These are phyloP conservation scores for Schizopygopsis pylzovi DNA, from an alignment of 2,797 vertebrate species.

Conservation along the genomic window DNA sequence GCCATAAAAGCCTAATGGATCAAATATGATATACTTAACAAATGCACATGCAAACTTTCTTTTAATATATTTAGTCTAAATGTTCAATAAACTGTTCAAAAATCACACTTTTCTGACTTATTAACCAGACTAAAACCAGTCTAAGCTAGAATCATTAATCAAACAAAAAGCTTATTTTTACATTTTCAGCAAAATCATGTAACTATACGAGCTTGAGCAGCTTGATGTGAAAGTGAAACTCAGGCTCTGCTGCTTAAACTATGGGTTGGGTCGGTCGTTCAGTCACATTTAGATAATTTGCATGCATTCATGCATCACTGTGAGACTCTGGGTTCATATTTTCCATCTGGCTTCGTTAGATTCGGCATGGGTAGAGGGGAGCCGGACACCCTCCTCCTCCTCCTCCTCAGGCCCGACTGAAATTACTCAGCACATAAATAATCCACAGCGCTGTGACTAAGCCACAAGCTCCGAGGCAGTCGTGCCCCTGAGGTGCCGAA, in stretches of 20 bases:
- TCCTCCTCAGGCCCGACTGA: conserved; percentile 57
- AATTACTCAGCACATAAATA: conserved; percentile 69
- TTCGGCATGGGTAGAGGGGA: background rate
- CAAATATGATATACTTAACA: too few species aligned
- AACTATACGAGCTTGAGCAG: background rate
- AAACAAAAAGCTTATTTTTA: background rate
- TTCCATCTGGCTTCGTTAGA: conserved; percentile 10
- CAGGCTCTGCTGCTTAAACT: background rate
- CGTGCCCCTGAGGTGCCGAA: conserved; percentile 51
- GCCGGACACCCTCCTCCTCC: conserved; percentile 7
- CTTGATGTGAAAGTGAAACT: conserved; percentile 49
- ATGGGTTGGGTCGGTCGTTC: background rate
- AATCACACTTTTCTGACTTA: background rate
- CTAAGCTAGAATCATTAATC: background rate
- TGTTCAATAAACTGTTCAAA: background rate
- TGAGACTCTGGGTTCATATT: background rate
- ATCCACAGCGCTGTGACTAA: conserved; percentile 70
- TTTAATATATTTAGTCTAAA: background rate
- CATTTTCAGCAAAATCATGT: background rate
- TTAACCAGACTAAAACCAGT: too few species aligned
- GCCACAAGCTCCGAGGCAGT: conserved; percentile 24
- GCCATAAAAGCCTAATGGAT: background rate
- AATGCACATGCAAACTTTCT: background rate
- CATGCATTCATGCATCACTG: background rate
- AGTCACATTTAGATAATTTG: background rate